Conservation (phyloP, 2,797 vertebrate genomes). For the Ataeniobius toweri region DNA sequence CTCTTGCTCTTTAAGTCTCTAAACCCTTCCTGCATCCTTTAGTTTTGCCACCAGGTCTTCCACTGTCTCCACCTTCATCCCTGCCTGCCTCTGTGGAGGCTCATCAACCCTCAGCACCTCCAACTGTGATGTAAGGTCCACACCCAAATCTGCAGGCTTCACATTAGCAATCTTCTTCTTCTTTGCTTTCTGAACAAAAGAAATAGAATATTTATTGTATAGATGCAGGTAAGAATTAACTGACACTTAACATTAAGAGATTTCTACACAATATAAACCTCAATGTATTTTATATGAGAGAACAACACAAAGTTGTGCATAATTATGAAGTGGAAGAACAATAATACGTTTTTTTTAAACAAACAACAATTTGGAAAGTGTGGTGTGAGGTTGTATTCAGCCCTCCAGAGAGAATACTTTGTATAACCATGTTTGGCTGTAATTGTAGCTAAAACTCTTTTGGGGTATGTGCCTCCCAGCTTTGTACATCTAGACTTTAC, state of each 20-base stretch:
- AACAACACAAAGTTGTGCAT: neutral
- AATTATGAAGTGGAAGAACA: neutral
- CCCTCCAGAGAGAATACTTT: neutral
- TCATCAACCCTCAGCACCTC: conserved; percentile 87
- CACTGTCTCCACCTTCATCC: conserved; percentile 88
- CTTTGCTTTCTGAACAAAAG: conserved; percentile 88
- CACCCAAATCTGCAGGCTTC: conserved; percentile 86
- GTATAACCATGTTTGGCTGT: neutral
- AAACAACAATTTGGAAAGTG: neutral
- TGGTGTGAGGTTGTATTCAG: neutral
- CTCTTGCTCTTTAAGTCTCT: conserved; percentile 41
- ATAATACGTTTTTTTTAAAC: neutral
- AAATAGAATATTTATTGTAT: neutral
- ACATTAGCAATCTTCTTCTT: conserved; percentile 90
- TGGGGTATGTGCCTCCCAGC: neutral
- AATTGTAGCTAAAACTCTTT: neutral
- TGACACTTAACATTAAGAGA: neutral
- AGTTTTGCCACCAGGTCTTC: conserved; percentile 87
- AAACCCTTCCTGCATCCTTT: conserved; percentile 84
- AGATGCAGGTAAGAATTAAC: neutral
- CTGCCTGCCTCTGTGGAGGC: conserved; percentile 85
- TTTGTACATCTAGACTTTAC: neutral
- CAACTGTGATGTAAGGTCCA: conserved; percentile 84
- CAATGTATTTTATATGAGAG: neutral
- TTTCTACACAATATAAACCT: neutral